phyloP scores from a whole-genome alignment of 2,888 invertebrate species.

The Agrochola lota region DNA sequence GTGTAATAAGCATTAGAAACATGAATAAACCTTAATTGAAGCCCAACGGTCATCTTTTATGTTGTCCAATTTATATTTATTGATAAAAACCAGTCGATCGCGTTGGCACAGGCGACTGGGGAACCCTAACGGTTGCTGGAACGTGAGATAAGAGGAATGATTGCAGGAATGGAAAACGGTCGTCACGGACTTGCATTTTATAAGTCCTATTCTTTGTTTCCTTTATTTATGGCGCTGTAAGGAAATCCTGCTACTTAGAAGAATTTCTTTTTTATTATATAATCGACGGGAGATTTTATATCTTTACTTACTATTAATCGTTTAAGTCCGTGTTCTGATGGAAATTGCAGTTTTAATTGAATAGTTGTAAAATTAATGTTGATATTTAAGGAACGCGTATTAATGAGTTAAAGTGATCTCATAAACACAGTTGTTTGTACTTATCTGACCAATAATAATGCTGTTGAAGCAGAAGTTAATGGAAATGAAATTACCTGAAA shows the following conservation, averaged over 20 bases:
- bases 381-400: not conserved
- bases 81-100: constrained; percentile 53
- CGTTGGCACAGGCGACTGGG: constrained; percentile 24
- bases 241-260: constrained; percentile 20
- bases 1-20: constrained; percentile 59
- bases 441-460: constrained; percentile 15
- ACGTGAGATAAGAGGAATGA: constrained; percentile 55
- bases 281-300: constrained; percentile 5
- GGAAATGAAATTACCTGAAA: constrained; percentile 58
- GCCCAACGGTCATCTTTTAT: constrained; percentile 56
- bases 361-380: not conserved
- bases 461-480: not conserved
- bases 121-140: constrained; percentile 54
- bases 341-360: not conserved
- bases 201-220: constrained; percentile 35
- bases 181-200: constrained; percentile 57
- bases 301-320: not conserved
- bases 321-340: not conserved
- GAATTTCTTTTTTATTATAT: constrained; percentile 29
- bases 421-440: constrained; percentile 1
- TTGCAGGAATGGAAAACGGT: constrained; percentile 42
- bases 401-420: not conserved
- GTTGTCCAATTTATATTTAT: constrained; percentile 62
- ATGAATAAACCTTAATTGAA: constrained; percentile 64
- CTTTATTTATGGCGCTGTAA: constrained; percentile 27